Evolutionary conservation across 2,797 vertebrate species (phyloP).

Genomic region (Pagetopsis macropterus): DNA sequence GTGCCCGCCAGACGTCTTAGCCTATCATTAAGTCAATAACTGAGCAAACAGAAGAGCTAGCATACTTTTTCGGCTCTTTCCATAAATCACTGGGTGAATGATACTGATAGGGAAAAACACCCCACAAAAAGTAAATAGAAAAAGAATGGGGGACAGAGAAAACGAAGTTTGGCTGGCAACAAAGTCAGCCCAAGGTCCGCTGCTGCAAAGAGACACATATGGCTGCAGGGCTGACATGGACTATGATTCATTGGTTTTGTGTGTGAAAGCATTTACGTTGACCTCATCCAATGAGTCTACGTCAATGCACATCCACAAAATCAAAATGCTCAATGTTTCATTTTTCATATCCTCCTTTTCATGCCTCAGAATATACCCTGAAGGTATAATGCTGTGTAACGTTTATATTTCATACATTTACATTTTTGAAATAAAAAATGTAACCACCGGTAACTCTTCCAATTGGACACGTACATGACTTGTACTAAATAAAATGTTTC

Average conservation of each 20-base stretch:
- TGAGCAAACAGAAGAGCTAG: constrained; percentile 76
- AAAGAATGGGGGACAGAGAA: constrained; percentile 66
- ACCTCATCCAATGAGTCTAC: constrained; percentile 44
- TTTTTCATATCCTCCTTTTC: constrained; percentile 14
- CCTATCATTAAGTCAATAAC: constrained; percentile 87
- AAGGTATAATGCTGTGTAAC: neutral
- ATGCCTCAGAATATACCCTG: neutral
- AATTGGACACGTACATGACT: constrained; percentile 19
- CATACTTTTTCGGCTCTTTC: constrained; percentile 78
- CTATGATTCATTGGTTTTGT: constrained; percentile 21
- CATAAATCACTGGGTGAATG: constrained; percentile 76
- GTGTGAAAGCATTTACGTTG: constrained; percentile 43
- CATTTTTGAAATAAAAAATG: constrained; percentile 6
- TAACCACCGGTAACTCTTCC: constrained; percentile 12
- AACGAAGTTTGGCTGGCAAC: constrained; percentile 76
- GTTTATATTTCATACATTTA: neutral
- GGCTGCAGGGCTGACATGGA: constrained; percentile 53
- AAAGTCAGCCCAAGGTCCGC: constrained; percentile 84
- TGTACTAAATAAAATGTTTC: neutral
- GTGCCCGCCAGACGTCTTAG: constrained; percentile 76
- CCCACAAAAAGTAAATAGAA: constrained; percentile 84
- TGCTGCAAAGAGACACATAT: constrained; percentile 60
- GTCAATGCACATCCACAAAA: constrained; percentile 48
- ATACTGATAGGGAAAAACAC: constrained; percentile 83
- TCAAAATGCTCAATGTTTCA: constrained; percentile 38